Conservation (phyloP, 2,113 vertebrate genomes). For the Microcebus griseorufus region DNA sequence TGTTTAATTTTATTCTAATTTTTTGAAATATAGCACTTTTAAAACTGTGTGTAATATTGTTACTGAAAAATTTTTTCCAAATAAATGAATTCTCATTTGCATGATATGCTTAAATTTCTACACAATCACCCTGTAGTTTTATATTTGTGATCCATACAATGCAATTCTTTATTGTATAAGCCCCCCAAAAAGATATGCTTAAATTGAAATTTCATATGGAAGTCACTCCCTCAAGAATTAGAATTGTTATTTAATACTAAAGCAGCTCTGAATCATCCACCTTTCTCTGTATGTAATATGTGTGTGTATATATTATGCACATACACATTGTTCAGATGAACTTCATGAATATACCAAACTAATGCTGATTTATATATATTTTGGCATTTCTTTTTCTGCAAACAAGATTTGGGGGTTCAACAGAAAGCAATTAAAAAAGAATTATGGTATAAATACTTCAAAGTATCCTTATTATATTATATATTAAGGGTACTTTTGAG, state of each 20-base stretch:
- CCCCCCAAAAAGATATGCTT: background rate
- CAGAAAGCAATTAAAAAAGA: background rate
- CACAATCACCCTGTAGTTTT: background rate
- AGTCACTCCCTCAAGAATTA: background rate
- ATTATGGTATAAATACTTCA: background rate
- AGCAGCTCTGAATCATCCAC: background rate
- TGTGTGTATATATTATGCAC: no score
- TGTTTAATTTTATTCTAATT: background rate
- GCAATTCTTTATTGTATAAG: background rate
- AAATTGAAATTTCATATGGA: background rate
- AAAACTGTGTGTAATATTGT: background rate
- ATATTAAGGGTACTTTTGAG: background rate
- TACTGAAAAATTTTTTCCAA: background rate
- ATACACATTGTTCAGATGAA: background rate
- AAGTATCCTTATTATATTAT: background rate
- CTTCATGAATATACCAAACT: background rate
- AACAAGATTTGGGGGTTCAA: background rate
- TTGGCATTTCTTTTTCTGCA: background rate
- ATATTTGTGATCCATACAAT: background rate
- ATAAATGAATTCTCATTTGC: background rate
- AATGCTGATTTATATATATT: background rate
- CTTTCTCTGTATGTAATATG: background rate
- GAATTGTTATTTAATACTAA: background rate
- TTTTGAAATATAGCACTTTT: background rate
- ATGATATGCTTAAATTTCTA: background rate